These are phyloP conservation scores for Yponomeuta plumbellus DNA, from an alignment of 2,888 invertebrate genomes.

Conservation along the genomic window DNA sequence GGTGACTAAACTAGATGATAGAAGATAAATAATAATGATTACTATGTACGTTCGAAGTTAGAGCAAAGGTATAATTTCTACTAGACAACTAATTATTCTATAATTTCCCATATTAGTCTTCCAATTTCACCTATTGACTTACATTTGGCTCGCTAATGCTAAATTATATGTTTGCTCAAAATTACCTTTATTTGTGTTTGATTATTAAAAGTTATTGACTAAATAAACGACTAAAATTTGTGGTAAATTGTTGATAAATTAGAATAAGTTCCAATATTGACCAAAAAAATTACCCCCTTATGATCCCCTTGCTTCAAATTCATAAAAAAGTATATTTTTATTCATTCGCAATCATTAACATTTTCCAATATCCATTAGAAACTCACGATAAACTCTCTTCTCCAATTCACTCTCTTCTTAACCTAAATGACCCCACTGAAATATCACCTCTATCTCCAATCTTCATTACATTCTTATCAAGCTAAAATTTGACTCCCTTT, in stretches of 20 bases:
- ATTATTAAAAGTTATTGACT: not conserved
- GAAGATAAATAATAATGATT: slow-evolving; percentile 19
- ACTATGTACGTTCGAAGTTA: not conserved
- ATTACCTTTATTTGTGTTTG: not conserved
- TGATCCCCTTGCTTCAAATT: too few species aligned
- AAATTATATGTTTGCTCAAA: not conserved
- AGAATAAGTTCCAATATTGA: not conserved
- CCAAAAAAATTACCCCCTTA: too few species aligned
- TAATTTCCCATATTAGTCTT: not conserved
- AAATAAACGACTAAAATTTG: not conserved
- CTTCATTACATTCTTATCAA: too few species aligned
- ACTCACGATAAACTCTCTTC: too few species aligned
- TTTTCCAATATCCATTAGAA: too few species aligned
- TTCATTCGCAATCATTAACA: too few species aligned
- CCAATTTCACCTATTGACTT: not conserved
- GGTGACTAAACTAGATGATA: slow-evolving; percentile 29
- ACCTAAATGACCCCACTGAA: too few species aligned
- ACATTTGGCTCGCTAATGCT: not conserved
- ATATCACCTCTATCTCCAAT: too few species aligned
- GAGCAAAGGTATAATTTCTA: not conserved
- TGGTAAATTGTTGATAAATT: not conserved
- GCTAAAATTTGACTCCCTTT: too few species aligned
- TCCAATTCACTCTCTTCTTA: too few species aligned
- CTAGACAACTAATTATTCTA: too few species aligned
- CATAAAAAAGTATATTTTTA: too few species aligned